phyloP scores from a whole-genome alignment of 2,797 vertebrate genomes.

The Lacerta agilis region DNA sequence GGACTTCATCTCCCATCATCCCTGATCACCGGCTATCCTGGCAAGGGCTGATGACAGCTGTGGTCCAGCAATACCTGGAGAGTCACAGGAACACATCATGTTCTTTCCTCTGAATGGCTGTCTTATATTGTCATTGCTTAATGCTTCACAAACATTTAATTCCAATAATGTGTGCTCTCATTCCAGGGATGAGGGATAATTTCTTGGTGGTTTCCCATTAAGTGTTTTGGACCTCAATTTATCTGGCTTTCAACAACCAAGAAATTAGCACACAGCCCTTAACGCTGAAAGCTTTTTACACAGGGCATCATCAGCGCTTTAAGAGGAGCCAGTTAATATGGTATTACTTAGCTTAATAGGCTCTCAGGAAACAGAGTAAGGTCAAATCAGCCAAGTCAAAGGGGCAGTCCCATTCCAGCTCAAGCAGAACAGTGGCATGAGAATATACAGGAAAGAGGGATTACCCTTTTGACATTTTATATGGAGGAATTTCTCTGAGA shows the following conservation, averaged over 20 bases:
- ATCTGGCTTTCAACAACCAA: background rate
- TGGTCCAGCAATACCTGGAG: too few species aligned
- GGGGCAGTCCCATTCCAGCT: background rate
- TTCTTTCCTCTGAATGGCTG: background rate
- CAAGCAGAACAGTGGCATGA: background rate
- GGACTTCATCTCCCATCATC: too few species aligned
- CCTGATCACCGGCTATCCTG: too few species aligned
- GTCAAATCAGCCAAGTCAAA: conserved; percentile 5
- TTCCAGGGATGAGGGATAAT: background rate
- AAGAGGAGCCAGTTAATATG: conserved; percentile 14
- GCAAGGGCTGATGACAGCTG: too few species aligned
- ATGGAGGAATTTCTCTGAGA: background rate
- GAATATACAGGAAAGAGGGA: background rate
- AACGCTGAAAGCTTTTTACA: background rate
- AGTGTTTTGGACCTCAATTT: background rate
- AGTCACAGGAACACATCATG: background rate
- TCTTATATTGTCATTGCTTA: background rate
- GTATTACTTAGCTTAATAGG: conserved; percentile 20
- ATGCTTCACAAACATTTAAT: background rate
- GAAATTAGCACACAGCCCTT: background rate
- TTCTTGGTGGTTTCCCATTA: background rate
- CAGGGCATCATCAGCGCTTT: background rate
- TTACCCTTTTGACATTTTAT: background rate
- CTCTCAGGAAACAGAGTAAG: background rate
- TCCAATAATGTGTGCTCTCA: background rate